A percentile compares a stretch with the other conserved stretches of the same genome.
Conservation (phyloP, 1,140 invertebrate species). For the Scaptomyza montana region DNA sequence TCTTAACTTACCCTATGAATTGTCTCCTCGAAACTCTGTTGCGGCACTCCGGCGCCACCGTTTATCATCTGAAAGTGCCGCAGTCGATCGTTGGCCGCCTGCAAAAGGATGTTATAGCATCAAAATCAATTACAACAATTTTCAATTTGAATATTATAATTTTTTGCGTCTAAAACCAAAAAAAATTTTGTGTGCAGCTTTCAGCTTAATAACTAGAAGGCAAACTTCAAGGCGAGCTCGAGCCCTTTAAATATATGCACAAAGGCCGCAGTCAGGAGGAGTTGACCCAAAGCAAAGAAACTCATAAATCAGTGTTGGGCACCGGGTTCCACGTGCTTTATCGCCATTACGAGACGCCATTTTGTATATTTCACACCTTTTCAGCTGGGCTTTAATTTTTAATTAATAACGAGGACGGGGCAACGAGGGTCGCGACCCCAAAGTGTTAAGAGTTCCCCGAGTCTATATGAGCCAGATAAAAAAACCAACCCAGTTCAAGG, state of each 20-base stretch:
- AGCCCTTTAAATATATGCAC: conserved; percentile 58
- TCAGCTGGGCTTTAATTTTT: conserved; percentile 80
- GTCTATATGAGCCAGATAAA: neutral
- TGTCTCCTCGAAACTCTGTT: conserved; percentile 93
- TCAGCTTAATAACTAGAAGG: conserved; percentile 31
- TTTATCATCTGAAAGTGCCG: conserved; percentile 90
- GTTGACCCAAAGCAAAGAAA: conserved; percentile 46
- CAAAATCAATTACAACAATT: conserved; percentile 61
- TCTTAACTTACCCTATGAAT: conserved; percentile 90
- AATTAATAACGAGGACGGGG: conserved; percentile 76
- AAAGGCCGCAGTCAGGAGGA: conserved; percentile 37
- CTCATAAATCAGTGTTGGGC: conserved; percentile 70
- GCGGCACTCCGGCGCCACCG: conserved; percentile 86
- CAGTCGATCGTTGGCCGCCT: conserved; percentile 87
- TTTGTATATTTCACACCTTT: conserved; percentile 79
- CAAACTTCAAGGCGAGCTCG: neutral
- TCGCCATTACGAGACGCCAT: conserved; percentile 70
- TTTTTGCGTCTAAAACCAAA: neutral
- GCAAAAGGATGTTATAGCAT: conserved; percentile 30
- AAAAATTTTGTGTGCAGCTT: conserved; percentile 25
- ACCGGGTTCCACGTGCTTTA: conserved; percentile 66
- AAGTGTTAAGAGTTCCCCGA: conserved; percentile 5
- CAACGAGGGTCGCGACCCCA: conserved; percentile 63
- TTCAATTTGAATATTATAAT: conserved; percentile 9
- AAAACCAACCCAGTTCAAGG: conserved; percentile 17